phyloP scores from a whole-genome alignment of 2,113 vertebrate genomes.

The Sisor rabdophorus region DNA sequence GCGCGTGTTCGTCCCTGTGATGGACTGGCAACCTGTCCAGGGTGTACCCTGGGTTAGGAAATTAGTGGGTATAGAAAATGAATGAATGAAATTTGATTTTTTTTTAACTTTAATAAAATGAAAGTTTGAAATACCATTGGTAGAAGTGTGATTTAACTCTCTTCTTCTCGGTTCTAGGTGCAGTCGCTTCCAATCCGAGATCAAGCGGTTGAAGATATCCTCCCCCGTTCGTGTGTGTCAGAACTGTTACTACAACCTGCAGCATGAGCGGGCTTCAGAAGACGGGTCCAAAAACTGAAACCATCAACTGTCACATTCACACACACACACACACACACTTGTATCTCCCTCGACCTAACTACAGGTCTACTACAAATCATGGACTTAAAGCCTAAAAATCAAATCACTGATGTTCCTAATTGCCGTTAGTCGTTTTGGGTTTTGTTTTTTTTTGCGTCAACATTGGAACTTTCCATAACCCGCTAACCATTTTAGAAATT shows the following conservation, averaged over 20 bases:
- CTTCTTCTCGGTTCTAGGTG: conserved; percentile 71
- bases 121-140: too few relatives aligned
- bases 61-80: too few relatives aligned
- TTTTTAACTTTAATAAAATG: too few relatives aligned
- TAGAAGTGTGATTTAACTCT: not conserved
- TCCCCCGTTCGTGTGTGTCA: conserved; percentile 96
- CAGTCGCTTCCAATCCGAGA: conserved; percentile 97
- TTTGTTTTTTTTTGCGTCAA: conserved; percentile 55
- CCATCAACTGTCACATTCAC: not conserved
- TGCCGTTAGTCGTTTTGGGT: conserved; percentile 44
- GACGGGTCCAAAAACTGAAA: conserved; percentile 80
- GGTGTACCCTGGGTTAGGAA: too few relatives aligned
- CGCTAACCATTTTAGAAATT: conserved; percentile 67
- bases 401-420: conserved; percentile 60
- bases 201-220: conserved; percentile 95
- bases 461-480: conserved; percentile 56
- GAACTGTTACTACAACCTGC: conserved; percentile 97
- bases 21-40: too few relatives aligned
- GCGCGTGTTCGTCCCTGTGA: too few relatives aligned
- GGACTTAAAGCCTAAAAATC: conserved; percentile 57
- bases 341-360: not conserved
- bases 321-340: not conserved
- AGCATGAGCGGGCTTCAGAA: conserved; percentile 83
- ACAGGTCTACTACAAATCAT: conserved; percentile 55
- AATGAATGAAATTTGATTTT: too few relatives aligned